Conservation (phyloP, 2,888 invertebrate genomes). For the Hirtodrosophila alboralis region DNA sequence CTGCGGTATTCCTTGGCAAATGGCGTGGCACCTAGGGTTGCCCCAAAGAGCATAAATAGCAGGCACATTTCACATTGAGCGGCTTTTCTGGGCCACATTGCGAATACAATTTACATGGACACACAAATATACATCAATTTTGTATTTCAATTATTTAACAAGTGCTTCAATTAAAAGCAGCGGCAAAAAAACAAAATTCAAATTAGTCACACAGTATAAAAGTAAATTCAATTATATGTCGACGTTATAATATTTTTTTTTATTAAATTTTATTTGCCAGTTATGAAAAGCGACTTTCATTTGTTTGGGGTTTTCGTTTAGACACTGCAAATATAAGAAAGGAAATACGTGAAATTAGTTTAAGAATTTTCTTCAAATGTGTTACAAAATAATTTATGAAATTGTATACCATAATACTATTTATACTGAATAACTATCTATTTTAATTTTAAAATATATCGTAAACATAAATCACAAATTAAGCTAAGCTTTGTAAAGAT, state of each 20-base stretch:
- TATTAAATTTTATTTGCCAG: conserved; percentile 44
- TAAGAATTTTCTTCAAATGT: neutral
- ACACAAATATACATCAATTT: conserved; percentile 37
- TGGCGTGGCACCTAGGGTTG: conserved; percentile 59
- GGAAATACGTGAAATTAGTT: conserved; percentile 14
- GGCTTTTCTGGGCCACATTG: conserved; percentile 54
- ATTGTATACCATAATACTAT: no score
- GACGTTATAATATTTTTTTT: conserved; percentile 36
- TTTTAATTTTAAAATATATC: no score
- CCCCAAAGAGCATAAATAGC: conserved; percentile 45
- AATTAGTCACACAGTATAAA: conserved; percentile 47
- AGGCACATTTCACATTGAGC: conserved; percentile 51
- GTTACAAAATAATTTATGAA: no score
- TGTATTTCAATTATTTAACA: conserved; percentile 43
- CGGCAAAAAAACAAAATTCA: conserved; percentile 54
- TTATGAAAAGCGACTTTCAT: conserved; percentile 43
- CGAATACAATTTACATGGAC: conserved; percentile 30
- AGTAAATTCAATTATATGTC: conserved; percentile 58
- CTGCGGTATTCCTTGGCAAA: conserved; percentile 76
- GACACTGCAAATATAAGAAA: conserved; percentile 55
- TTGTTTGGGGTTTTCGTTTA: conserved; percentile 11
- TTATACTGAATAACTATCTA: no score
- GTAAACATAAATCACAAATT: no score
- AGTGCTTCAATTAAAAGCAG: conserved; percentile 68
- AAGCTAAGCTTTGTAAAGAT: no score